Evolutionary conservation across 2,888 invertebrate genomes (phyloP).

Genomic region (Agrotis segetum): DNA sequence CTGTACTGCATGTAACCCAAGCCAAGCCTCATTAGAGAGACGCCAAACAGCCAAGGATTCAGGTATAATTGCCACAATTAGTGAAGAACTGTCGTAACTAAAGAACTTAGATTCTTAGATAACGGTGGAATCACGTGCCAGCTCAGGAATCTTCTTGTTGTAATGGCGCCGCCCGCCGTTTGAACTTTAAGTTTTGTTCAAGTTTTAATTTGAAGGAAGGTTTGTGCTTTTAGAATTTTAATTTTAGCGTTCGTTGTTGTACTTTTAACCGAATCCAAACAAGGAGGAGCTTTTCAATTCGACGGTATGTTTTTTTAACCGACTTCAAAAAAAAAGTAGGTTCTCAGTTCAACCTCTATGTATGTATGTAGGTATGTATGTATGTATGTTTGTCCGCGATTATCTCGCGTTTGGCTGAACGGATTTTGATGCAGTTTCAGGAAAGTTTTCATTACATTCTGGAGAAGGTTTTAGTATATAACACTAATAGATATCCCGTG

Average conservation of each 20-base stretch:
- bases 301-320: too few relatives aligned
- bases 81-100: conserved; percentile 20
- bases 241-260: not conserved
- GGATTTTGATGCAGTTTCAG: too few relatives aligned
- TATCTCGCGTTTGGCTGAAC: too few relatives aligned
- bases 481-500: too few relatives aligned
- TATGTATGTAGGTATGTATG: too few relatives aligned
- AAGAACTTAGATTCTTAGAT: conserved; percentile 13
- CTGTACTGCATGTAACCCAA: not conserved
- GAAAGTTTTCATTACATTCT: too few relatives aligned
- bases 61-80: conserved; percentile 50
- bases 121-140: conserved; percentile 27
- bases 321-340: too few relatives aligned
- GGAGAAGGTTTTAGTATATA: too few relatives aligned
- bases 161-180: conserved; percentile 1
- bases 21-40: conserved; percentile 15
- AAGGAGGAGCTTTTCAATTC: too few relatives aligned
- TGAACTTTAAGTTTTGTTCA: too few relatives aligned
- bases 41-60: conserved; percentile 9
- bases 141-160: not conserved
- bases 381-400: too few relatives aligned
- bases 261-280: not conserved
- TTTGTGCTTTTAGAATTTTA: not conserved
- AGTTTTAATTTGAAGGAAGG: not conserved
- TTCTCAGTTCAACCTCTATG: too few relatives aligned